Base-by-base conservation (phyloP, 2,797 vertebrate species). In the Coreius guichenoti region DNA sequence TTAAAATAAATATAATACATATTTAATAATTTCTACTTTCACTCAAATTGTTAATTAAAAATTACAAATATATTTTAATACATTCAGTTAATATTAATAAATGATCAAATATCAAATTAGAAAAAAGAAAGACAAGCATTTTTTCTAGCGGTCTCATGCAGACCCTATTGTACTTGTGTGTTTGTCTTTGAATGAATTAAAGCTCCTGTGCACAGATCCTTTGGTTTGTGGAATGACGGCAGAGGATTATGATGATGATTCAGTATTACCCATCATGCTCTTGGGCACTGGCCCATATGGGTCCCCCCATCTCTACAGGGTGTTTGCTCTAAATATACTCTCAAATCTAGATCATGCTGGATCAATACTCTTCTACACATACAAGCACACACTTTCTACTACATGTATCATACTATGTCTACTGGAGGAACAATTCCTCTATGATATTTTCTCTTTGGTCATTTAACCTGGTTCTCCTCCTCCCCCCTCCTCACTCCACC, bases 341-440 rank as follows among this genome's bases (percentile, higher is more conserved):
- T 83, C 39, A 87, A 85, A 90, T 88, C 86, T 88, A 91, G 90
- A 90, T 86, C 87, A 88, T 49, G 78, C 1, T 36, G 68, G 89
- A 88, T 89, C 87, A 87, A 90, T 91, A 88, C 29, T 19, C n/a
- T 47, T 51, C 26, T 33, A 47, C 70, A 45, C 33, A 58, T 70
- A 67, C 33, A 84, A 43, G 49, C 43, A 78, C 68, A 75, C 49
- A 78, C 54, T 68, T 74, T 67, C 70, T 68, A 73, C 81, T 81
- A 45, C 65, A 82, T 9, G 8, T 63, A 79, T 68, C 70, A 36
- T 39, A 68, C 77, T 43, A 43, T 45, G 39, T 65, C 43, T 76
- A 75, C 26, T 26, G n/a, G 21, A 82, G 54, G 13, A 79, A 63
- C 58, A 33, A 33, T 83, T 74, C 45, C 49, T 72, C 26, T 29